Percentiles rank a stretch among this genome's conserved stretches.
phyloP scores from a whole-genome alignment of 2,797 vertebrate genomes.

The Poeciliopsis gracilis region DNA sequence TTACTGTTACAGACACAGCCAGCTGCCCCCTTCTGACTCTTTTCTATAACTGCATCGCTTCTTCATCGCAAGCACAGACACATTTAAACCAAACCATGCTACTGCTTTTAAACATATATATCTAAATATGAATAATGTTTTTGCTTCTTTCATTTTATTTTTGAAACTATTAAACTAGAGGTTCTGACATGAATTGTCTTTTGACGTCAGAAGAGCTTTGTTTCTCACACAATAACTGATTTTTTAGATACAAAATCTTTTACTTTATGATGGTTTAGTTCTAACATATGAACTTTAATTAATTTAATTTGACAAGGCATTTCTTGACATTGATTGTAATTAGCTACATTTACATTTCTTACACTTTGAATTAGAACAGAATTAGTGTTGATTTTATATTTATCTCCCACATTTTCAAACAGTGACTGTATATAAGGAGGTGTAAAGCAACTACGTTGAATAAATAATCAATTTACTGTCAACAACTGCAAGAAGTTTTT shows the following conservation, averaged over 20 bases:
- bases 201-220: not conserved
- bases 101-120: not conserved
- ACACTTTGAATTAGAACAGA: not conserved
- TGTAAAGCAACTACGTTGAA: not conserved
- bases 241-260: not conserved
- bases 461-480: not conserved
- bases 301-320: not conserved
- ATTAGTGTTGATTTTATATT: not conserved
- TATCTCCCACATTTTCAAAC: not conserved
- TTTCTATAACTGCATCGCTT: not conserved
- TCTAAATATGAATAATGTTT: not conserved
- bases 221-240: not conserved
- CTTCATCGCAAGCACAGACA: not conserved
- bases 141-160: not conserved
- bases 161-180: not conserved
- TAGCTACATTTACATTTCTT: not conserved
- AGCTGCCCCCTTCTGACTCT: conserved; percentile 3
- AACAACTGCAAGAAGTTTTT: not conserved
- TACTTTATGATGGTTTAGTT: not conserved
- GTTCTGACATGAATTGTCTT: not conserved
- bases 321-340: not conserved
- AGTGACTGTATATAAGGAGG: not conserved
- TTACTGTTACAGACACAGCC: not conserved
- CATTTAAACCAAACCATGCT: not conserved
- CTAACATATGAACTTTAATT: not conserved